Evolutionary conservation across 2,888 invertebrate species (phyloP).

Genomic region (Amitus sp.): DNA sequence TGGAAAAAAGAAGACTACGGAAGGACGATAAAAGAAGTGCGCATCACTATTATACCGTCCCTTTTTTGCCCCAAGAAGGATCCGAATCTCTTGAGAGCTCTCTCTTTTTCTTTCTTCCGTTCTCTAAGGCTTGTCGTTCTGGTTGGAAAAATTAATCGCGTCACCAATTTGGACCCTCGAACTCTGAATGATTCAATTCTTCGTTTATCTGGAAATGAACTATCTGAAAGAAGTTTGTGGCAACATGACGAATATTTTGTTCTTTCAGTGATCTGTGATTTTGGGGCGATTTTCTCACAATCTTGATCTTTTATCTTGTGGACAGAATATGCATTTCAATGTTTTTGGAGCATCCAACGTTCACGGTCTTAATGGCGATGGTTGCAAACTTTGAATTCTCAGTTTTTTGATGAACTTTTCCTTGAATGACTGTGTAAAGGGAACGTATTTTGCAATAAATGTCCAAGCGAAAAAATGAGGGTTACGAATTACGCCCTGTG

Average conservation of each 20-base stretch:
- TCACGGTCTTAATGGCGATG: too few species aligned
- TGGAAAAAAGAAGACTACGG: conserved; percentile 28
- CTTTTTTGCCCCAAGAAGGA: conserved; percentile 26
- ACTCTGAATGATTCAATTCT: conserved; percentile 27
- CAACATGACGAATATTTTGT: too few species aligned
- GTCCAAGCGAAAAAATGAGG: background rate
- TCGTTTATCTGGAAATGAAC: conserved; percentile 29
- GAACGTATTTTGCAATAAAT: background rate
- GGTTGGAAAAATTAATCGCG: conserved; percentile 34
- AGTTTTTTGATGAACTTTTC: too few species aligned
- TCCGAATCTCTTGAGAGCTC: conserved; percentile 34
- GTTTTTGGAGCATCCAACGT: too few species aligned
- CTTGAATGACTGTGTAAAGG: too few species aligned
- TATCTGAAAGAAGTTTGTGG: too few species aligned
- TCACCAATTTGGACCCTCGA: conserved; percentile 31
- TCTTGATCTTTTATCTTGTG: too few species aligned
- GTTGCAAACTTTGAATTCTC: too few species aligned
- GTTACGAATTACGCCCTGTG: too few species aligned
- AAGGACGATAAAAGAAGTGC: conserved; percentile 21
- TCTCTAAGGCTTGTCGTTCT: conserved; percentile 25
- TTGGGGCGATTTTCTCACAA: too few species aligned
- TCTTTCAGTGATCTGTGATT: too few species aligned
- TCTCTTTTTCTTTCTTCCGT: conserved; percentile 7
- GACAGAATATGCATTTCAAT: too few species aligned
- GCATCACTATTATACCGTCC: conserved; percentile 36